Conservation (phyloP, 1,140 invertebrate species). For the Pseudomyrmex pallidus region DNA sequence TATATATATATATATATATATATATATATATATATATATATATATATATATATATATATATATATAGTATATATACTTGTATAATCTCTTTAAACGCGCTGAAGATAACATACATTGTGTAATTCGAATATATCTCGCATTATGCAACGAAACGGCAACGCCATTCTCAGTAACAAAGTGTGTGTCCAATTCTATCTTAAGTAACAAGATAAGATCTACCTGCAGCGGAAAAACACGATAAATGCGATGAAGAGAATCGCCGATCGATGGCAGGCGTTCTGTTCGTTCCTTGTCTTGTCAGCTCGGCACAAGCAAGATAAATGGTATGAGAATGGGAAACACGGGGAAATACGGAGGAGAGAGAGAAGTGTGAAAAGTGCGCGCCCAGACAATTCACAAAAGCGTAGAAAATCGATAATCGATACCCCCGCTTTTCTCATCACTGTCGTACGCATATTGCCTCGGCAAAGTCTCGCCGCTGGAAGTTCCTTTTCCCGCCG, state of each 20-base stretch:
- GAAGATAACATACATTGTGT: slow-evolving; percentile 3
- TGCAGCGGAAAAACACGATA: not conserved
- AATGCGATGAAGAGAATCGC: slow-evolving; percentile 43
- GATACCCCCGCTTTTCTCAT: slow-evolving; percentile 59
- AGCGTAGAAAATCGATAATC: slow-evolving; percentile 71
- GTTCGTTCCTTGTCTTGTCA: slow-evolving; percentile 59
- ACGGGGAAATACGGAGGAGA: slow-evolving; percentile 27
- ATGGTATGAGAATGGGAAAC: slow-evolving; percentile 49
- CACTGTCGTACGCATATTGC: slow-evolving; percentile 32
- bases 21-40: too few species aligned
- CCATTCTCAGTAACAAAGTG: slow-evolving; percentile 17
- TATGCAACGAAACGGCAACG: slow-evolving; percentile 61
- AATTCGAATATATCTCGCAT: slow-evolving; percentile 41
- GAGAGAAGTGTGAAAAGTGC: slow-evolving; percentile 61
- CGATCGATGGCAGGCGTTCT: slow-evolving; percentile 36
- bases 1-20: too few species aligned
- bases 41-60: too few species aligned
- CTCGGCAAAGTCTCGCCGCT: slow-evolving; percentile 62
- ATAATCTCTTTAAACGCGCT: not conserved
- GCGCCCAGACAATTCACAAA: slow-evolving; percentile 73
- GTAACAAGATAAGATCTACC: not conserved
- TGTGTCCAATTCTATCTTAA: slow-evolving; percentile 45
- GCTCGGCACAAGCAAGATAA: slow-evolving; percentile 61
- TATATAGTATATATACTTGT: not conserved
- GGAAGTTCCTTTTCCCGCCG: slow-evolving; percentile 14